Base-by-base conservation (phyloP, 64 coral and sea anemone species). In the Actinia tenebrosa region DNA sequence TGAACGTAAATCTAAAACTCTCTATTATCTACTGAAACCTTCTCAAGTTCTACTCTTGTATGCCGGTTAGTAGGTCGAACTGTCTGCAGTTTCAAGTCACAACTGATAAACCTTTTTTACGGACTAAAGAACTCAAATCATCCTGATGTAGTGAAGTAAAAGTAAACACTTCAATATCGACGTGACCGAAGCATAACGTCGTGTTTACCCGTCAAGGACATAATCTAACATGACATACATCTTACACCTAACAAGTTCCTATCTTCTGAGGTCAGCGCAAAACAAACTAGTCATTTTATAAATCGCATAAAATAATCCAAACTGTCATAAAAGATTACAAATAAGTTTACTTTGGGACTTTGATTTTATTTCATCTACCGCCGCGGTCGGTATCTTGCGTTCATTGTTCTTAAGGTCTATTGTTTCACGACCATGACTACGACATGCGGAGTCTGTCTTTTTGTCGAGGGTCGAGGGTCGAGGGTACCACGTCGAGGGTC, bases 261-360 rank as follows among this genome's bases (percentile, higher is more conserved):
- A 22, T 30, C 54, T 83, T 53, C 13, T 83, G 80, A 58, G 80
- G 80, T 83, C 80, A 83, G 80, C 80, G 50, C 2, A 83, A 83
- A 83, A 54, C 80, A 83, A 83, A 83, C 18, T 7, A 3, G 30
- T 52, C 80, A 11, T 52, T 52, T 50, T 53, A 58, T 83, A 53
- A 83, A 50, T n/a, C 80, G 18, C 20, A 10, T 43, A 52, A 14
- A 8, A 53, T 52, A 50, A 53, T 47, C 45, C n/a, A 9, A 22
- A 3, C 44, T 83, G 2, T 83, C 45, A 83, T 17, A 14, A 50
- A 52, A 83, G 45, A 85, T 4, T 81, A 53, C 17, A 81, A 80
- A 50, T 37, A 81, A 81, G 46, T 50, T 53, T 81, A 23, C 43
- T 22, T 2, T 50, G 25, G 25, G 43, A 85, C 83, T 85, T 85